Conservation (phyloP, 2,113 vertebrate genomes). For the Rhinolophus sinicus region DNA sequence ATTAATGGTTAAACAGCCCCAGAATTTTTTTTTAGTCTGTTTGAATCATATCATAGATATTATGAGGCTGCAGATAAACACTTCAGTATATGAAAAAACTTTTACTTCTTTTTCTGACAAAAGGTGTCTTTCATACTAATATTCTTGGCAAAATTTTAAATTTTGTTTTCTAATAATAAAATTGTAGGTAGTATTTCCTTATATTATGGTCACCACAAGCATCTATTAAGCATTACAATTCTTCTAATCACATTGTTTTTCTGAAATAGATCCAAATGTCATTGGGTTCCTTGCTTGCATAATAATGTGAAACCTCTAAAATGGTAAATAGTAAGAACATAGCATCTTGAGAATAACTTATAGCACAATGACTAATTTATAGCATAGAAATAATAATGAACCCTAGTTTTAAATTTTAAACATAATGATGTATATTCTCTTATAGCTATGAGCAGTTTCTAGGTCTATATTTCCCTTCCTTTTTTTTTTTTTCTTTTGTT, state of each 20-base stretch:
- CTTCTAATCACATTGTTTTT: neutral
- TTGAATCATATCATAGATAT: neutral
- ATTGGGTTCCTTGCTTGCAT: neutral
- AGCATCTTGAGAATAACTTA: neutral
- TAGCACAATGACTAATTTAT: neutral
- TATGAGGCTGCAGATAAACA: neutral
- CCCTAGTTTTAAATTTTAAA: neutral
- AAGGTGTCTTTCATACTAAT: neutral
- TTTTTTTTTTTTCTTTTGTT: neutral
- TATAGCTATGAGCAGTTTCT: neutral
- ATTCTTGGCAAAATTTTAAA: neutral
- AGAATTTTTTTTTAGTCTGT: neutral
- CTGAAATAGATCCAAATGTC: neutral
- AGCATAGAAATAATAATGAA: neutral
- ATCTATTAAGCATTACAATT: neutral
- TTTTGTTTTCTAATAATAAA: neutral
- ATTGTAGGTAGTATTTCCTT: neutral
- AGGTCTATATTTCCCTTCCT: neutral
- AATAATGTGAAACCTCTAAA: neutral
- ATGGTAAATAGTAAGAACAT: neutral
- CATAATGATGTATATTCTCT: neutral
- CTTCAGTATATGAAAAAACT: neutral
- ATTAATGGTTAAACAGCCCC: neutral
- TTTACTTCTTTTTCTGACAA: neutral
- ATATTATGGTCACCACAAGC: neutral